Base-by-base conservation (phyloP, 2,113 vertebrate genomes). In the Cettia cetti region DNA sequence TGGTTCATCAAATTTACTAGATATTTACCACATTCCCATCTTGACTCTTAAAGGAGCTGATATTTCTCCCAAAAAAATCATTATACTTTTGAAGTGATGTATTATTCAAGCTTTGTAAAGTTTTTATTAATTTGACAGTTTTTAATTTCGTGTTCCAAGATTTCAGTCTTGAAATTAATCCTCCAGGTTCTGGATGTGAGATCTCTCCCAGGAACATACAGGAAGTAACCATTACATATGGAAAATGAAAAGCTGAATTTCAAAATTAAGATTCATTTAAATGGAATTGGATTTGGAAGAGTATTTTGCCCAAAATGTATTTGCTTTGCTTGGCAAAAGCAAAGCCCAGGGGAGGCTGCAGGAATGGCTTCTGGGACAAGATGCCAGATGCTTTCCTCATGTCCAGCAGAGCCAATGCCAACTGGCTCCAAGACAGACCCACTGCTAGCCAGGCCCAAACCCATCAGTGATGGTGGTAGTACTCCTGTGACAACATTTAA, bases 381-480 rank as follows among this genome's bases (percentile, higher is more conserved):
- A 17, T 40, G 5, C 16, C 35, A 33, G n/a, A 71, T 49, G 15
- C 13, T 35, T 71, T 44, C 42, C 22, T 17, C 5, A 2, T 13
- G 11, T 28, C 9, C 0, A 2, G 53, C 1, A 35, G 7, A 57
- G 6, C 13, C 47, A 81, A 30, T 63, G 15, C 49, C 49, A 77
- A 24, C 21, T 0, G 5, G 27, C 21, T 82, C 19, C 14, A 53
- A 57, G 53, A 24, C 0, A 2, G 27, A 66, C 17, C 12, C 0
- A 1, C 20, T 4, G 7, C 40, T 50, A 64, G 56, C 35, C 9
- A 9, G 63, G 47, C 11, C 26, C n/a, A 30, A 83, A 53, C 5
- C 18, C 6, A 28, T 9, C 47, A 31, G 23, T 0, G 4, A 35
- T 2, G 3, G 18, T 22, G 9, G 47, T 0, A 72, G 42, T 1